Conservation (phyloP, 2,888 invertebrate genomes). For the Andrena bicolor region DNA sequence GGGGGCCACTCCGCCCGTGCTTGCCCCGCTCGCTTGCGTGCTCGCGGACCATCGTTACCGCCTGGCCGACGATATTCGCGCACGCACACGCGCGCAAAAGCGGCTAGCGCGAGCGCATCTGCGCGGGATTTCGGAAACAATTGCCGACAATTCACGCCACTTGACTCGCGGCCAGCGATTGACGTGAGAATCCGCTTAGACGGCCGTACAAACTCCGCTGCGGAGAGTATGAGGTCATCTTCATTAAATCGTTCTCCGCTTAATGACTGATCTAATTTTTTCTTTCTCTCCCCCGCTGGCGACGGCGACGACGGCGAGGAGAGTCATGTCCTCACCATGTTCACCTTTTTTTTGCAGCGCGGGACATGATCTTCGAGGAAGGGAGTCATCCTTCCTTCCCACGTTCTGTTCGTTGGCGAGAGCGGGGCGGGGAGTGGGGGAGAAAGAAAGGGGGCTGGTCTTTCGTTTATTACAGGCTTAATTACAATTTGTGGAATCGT, state of each 20-base stretch:
- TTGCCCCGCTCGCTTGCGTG: constrained; percentile 53
- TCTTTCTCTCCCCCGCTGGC: constrained; percentile 35
- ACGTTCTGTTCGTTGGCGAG: constrained; percentile 37
- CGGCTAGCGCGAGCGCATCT: constrained; percentile 77
- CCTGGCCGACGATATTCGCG: constrained; percentile 39
- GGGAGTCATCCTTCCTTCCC: constrained; percentile 46
- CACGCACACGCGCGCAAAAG: constrained; percentile 64
- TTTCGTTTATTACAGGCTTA: constrained; percentile 24
- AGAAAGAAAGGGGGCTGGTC: not conserved
- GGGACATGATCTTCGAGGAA: constrained; percentile 38
- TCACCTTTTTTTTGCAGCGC: constrained; percentile 49
- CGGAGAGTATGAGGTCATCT: constrained; percentile 84
- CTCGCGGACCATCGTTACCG: constrained; percentile 26
- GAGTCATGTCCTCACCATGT: constrained; percentile 8
- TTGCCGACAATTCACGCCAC: constrained; percentile 85
- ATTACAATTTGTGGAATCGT: constrained; percentile 33
- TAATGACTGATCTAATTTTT: constrained; percentile 84
- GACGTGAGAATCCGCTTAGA: constrained; percentile 85
- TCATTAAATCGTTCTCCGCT: constrained; percentile 85
- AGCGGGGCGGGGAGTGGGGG: not conserved
- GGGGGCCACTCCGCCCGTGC: constrained; percentile 58
- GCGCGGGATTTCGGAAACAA: constrained; percentile 85
- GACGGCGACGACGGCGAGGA: not conserved
- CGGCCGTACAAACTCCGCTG: constrained; percentile 76
- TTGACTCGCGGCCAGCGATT: constrained; percentile 84